Evolutionary conservation across 2,888 invertebrate species (phyloP).

Genomic region (Eurois occulta): DNA sequence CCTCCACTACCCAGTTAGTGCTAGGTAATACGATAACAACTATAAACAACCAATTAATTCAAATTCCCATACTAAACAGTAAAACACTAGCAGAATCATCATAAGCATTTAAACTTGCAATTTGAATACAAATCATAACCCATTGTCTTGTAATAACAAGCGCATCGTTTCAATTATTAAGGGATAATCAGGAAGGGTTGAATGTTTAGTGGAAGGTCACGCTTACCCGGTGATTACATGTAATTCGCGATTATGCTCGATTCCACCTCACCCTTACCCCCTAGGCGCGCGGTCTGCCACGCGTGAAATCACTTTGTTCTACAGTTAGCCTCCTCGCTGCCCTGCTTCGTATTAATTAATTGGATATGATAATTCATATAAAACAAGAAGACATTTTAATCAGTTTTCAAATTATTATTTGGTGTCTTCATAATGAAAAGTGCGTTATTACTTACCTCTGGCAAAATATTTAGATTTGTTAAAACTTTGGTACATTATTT

Average conservation of each 20-base stretch:
- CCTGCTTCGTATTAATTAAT: conserved; percentile 61
- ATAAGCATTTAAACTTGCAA: conserved; percentile 55
- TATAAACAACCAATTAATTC: no score
- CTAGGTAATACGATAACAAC: no score
- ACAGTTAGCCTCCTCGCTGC: conserved; percentile 83
- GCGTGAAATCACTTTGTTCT: conserved; percentile 90
- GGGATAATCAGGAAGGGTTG: conserved; percentile 85
- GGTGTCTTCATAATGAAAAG: background rate
- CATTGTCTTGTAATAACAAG: conserved; percentile 78
- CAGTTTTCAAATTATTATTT: conserved; percentile 3
- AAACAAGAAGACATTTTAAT: conserved; percentile 30
- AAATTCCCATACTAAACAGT: background rate
- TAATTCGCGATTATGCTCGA: conserved; percentile 83
- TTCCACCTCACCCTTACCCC: conserved; percentile 76
- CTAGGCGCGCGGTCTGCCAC: conserved; percentile 73
- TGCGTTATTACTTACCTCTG: background rate
- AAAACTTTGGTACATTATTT: background rate
- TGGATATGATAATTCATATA: conserved; percentile 45
- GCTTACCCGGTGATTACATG: conserved; percentile 83
- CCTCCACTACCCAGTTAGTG: no score
- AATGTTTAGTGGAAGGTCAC: conserved; percentile 76
- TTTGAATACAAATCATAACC: conserved; percentile 69
- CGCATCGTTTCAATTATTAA: conserved; percentile 83
- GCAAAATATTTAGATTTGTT: background rate
- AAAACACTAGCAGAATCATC: background rate